Conservation (phyloP, 2,888 invertebrate genomes). For the Boloria euphrosyne region DNA sequence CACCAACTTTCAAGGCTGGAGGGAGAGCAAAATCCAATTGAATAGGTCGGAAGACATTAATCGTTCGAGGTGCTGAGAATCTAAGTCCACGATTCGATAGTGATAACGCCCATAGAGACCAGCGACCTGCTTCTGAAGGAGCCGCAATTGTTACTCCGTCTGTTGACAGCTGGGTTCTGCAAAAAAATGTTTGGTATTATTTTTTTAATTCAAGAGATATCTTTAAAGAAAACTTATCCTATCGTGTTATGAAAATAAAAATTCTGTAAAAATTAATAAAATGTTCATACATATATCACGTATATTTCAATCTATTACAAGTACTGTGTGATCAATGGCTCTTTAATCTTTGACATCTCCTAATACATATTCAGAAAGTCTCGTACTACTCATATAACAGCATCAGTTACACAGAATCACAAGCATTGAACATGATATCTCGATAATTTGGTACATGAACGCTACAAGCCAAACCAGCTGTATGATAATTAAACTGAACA, state of each 20-base stretch:
- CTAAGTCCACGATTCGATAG: conserved; percentile 77
- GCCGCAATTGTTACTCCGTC: conserved; percentile 83
- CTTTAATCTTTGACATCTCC: too few relatives aligned
- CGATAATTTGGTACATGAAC: conserved; percentile 39
- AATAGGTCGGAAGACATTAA: conserved; percentile 84
- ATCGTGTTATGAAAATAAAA: too few relatives aligned
- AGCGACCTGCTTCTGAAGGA: conserved; percentile 84
- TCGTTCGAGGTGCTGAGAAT: conserved; percentile 82
- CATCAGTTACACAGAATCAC: conserved; percentile 6
- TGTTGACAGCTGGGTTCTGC: conserved; percentile 81
- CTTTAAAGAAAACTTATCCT: background rate
- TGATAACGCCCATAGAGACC: conserved; percentile 85
- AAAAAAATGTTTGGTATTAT: conserved; percentile 6
- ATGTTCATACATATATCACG: too few relatives aligned
- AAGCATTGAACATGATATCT: conserved; percentile 26
- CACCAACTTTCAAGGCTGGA: conserved; percentile 83
- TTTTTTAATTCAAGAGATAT: background rate
- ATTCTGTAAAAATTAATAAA: background rate
- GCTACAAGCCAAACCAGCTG: conserved; percentile 40
- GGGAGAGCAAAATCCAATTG: conserved; percentile 84
- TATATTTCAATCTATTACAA: background rate
- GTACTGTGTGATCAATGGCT: background rate
- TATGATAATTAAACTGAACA: conserved; percentile 56
- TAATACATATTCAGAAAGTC: too few relatives aligned
- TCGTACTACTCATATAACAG: too few relatives aligned